Evolutionary conservation across 1,140 invertebrate genomes (phyloP), one percentile per base, ranked within the genome.

Genomic region (Aphelenchoides avenae): DNA sequence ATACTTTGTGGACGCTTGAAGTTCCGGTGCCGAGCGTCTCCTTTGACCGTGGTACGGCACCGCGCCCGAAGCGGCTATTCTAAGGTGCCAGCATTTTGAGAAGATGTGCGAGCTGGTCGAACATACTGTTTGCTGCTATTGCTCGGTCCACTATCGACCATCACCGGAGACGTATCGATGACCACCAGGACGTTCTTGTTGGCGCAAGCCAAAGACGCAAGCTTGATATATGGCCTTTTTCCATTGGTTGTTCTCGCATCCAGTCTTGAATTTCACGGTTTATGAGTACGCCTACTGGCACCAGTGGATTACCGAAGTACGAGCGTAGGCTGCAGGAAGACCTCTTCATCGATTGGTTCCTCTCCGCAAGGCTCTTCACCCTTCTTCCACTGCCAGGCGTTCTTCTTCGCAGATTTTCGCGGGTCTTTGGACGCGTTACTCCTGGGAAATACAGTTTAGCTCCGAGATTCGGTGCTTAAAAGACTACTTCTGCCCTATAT

Each of bases 1-100:
- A 34, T n/a, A 20, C 29, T 7, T 59, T 51, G n/a, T 40, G 54
- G 20, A 7, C 15, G 2, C 36, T 9, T 13, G 40, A 15, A 57
- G 36, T 58, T 66, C 66, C 11, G 66, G 66, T 6, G 60, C 66
- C 11, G 67, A 70, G 20, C 48, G 26, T 18, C 68, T 46, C 57
- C 64, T 53, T n/a, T 24, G 27, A 13, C 24, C 31, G 18, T 31
- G 24, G 13, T 31, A 34, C 5, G 13, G n/a, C n/a, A n/a, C n/a
- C n/a, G n/a, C n/a, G n/a, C n/a, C n/a, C n/a, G n/a, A n/a, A n/a
- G n/a, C n/a, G n/a, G n/a, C n/a, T n/a, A n/a, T n/a, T n/a, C n/a
- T n/a, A n/a, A n/a, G n/a, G n/a, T n/a, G n/a, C n/a, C n/a, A n/a
- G n/a, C n/a, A n/a, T n/a, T n/a, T n/a, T n/a, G n/a, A n/a, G n/a